Evolutionary conservation across 1,140 invertebrate species (phyloP).

Genomic region (Pogonomyrmex barbatus): DNA sequence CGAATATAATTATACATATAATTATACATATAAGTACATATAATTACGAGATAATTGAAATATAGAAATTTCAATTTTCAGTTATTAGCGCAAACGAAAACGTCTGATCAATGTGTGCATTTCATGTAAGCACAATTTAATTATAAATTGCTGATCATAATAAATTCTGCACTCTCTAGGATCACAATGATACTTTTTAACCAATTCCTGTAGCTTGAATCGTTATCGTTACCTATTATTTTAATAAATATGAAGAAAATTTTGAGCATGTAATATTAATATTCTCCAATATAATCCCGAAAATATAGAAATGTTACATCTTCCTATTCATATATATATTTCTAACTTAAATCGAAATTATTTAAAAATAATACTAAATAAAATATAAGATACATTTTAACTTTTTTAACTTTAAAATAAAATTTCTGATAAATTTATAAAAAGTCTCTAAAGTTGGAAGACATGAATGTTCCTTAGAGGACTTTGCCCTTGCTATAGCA

Average conservation of each 20-base stretch:
- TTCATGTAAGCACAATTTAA: conserved; percentile 26
- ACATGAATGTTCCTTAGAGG: no score
- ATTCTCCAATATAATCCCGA: neutral
- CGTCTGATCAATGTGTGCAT: conserved; percentile 6
- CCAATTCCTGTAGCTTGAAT: neutral
- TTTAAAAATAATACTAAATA: no score
- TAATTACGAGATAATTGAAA: conserved; percentile 6
- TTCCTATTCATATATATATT: neutral
- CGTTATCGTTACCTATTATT: neutral
- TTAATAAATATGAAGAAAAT: neutral
- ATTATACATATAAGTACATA: neutral
- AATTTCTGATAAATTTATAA: no score
- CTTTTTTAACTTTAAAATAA: no score
- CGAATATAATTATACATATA: conserved; percentile 12
- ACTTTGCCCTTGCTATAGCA: no score
- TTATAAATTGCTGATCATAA: conserved; percentile 15
- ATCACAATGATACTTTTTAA: neutral
- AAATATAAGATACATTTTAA: no score
- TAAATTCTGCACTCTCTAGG: conserved; percentile 33
- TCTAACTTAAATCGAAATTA: no score
- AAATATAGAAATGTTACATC: neutral
- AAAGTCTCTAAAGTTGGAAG: no score
- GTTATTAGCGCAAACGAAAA: neutral
- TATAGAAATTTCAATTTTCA: conserved; percentile 9
- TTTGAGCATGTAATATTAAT: neutral